phyloP scores from a whole-genome alignment of 2,888 invertebrate species.

The Athripsodes cinereus region DNA sequence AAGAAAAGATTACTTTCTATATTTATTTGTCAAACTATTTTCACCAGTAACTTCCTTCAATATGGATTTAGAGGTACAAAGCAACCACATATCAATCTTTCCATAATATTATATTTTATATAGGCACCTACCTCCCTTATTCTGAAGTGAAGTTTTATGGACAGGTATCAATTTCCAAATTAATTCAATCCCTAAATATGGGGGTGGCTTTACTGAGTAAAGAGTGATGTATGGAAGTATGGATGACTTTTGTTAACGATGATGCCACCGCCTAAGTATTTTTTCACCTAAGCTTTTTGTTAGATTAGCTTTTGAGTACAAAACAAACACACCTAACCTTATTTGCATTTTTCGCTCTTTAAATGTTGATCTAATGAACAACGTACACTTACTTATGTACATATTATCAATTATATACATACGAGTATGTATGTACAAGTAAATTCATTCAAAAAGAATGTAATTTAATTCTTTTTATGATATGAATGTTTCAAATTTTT shows the following conservation, averaged over 20 bases:
- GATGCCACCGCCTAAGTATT: neutral
- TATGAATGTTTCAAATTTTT: too few relatives aligned
- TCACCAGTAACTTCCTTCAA: too few relatives aligned
- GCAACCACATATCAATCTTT: too few relatives aligned
- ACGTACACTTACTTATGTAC: neutral
- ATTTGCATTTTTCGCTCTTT: constrained; percentile 22
- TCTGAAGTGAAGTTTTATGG: too few relatives aligned
- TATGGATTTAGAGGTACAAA: too few relatives aligned
- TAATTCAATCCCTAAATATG: neutral
- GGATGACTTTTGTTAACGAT: neutral
- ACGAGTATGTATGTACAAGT: too few relatives aligned
- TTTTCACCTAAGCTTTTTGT: constrained; percentile 17
- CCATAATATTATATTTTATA: too few relatives aligned
- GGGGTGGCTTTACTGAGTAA: neutral
- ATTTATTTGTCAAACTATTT: too few relatives aligned
- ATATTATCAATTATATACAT: too few relatives aligned
- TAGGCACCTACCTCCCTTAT: too few relatives aligned
- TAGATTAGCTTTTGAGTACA: constrained; percentile 17
- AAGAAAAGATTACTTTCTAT: too few relatives aligned
- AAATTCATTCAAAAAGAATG: neutral
- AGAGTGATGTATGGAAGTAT: neutral
- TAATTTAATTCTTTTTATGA: too few relatives aligned
- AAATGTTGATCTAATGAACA: neutral
- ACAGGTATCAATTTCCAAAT: neutral
- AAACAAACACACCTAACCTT: constrained; percentile 19